Conservation (phyloP, 2,888 invertebrate genomes). For the Brachypalpus laphriformis region DNA sequence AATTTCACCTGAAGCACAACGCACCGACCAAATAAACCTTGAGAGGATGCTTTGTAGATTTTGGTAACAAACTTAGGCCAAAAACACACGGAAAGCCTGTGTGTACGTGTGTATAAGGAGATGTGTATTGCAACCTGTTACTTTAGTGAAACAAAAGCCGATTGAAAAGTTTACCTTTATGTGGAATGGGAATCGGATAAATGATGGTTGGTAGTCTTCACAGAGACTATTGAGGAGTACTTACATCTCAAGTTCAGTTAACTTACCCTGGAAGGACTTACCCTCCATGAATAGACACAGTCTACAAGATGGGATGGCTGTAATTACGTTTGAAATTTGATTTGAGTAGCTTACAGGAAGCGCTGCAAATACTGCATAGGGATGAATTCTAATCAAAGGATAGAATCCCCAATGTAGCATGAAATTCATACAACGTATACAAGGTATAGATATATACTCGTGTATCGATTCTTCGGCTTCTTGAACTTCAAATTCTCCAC, state of each 20-base stretch:
- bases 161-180: constrained; percentile 33
- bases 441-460: not conserved
- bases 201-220: constrained; percentile 9
- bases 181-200: not conserved
- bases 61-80: constrained; percentile 17
- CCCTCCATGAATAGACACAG: not conserved
- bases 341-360: constrained; percentile 12
- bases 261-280: not conserved
- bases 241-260: not conserved
- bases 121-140: constrained; percentile 15
- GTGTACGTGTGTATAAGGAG: not conserved
- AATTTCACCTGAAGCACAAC: constrained; percentile 55
- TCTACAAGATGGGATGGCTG: not conserved
- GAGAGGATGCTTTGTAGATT: constrained; percentile 15
- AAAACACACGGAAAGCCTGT: not conserved
- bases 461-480: not conserved
- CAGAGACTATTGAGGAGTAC: not conserved
- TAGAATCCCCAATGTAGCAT: not conserved
- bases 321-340: constrained; percentile 4
- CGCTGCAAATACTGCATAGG: not conserved
- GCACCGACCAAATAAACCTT: constrained; percentile 7
- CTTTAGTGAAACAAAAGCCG: constrained; percentile 39
- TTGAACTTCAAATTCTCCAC: not conserved
- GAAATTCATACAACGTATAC: not conserved
- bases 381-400: not conserved